These are phyloP conservation scores for Tragelaphus strepsiceros DNA, from an alignment of 2,113 vertebrate species.

Conservation along the genomic window DNA sequence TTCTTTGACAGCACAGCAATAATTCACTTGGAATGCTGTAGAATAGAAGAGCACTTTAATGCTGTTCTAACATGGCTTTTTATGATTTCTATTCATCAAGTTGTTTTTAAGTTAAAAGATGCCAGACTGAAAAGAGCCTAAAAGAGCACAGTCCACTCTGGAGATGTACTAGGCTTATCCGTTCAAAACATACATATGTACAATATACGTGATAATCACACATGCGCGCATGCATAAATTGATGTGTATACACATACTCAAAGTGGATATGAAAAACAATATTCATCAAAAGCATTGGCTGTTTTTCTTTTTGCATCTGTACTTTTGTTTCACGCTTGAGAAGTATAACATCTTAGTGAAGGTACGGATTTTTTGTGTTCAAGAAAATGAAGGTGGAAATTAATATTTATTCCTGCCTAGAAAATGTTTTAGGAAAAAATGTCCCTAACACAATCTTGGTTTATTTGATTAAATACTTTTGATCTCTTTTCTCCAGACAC, in stretches of 20 bases:
- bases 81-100: slow-evolving; percentile 70
- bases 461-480: background rate
- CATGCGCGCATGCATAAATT: background rate
- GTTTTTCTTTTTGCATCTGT: background rate
- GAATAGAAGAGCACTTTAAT: slow-evolving; percentile 75
- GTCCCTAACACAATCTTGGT: background rate
- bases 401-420: slow-evolving; percentile 1
- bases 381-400: slow-evolving; percentile 13
- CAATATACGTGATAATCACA: background rate
- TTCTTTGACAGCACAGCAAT: slow-evolving; percentile 84
- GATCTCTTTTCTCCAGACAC: background rate
- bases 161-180: slow-evolving; percentile 31
- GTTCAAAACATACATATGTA: background rate
- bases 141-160: background rate
- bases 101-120: slow-evolving; percentile 67
- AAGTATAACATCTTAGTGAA: background rate
- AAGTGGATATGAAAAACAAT: background rate
- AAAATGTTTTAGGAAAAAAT: background rate
- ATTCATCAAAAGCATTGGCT: background rate
- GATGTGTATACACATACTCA: background rate
- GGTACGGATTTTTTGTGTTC: background rate
- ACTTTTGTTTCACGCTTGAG: background rate
- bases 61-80: slow-evolving; percentile 70
- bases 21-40: slow-evolving; percentile 81
- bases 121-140: slow-evolving; percentile 41